Conservation (phyloP, 2,113 vertebrate genomes). For the Mustela nigripes region DNA sequence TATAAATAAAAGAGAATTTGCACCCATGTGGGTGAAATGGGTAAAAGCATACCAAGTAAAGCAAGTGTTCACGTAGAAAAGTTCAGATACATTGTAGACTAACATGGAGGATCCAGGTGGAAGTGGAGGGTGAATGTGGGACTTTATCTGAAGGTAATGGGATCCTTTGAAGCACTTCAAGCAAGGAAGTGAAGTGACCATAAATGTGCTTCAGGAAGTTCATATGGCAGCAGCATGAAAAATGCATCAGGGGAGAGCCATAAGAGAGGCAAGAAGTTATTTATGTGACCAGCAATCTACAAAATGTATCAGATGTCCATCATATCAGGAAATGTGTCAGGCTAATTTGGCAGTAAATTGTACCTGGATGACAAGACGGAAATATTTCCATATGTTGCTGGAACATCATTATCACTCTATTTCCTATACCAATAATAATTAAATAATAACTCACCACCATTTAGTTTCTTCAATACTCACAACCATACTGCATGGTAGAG, state of each 20-base stretch:
- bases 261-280: not conserved
- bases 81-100: not conserved
- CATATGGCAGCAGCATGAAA: not conserved
- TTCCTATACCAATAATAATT: slow-evolving; percentile 35
- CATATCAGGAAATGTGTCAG: not conserved
- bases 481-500: not conserved
- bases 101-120: not conserved
- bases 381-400: slow-evolving; percentile 28
- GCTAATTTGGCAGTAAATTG: not conserved
- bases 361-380: not conserved
- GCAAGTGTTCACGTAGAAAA: not conserved
- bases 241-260: not conserved
- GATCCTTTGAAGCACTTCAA: not conserved
- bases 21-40: not conserved
- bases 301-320: not conserved
- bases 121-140: not conserved
- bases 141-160: not conserved
- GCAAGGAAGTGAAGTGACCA: not conserved
- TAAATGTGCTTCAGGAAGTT: not conserved
- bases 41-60: not conserved
- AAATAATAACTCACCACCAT: not conserved
- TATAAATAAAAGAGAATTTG: not conserved
- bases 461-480: slow-evolving; percentile 6
- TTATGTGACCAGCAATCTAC: not conserved
- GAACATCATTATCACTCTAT: not conserved